These are phyloP conservation scores for Enteromius unitaeniatus DNA, from an alignment of 2,797 vertebrate species.

Conservation along the genomic window DNA sequence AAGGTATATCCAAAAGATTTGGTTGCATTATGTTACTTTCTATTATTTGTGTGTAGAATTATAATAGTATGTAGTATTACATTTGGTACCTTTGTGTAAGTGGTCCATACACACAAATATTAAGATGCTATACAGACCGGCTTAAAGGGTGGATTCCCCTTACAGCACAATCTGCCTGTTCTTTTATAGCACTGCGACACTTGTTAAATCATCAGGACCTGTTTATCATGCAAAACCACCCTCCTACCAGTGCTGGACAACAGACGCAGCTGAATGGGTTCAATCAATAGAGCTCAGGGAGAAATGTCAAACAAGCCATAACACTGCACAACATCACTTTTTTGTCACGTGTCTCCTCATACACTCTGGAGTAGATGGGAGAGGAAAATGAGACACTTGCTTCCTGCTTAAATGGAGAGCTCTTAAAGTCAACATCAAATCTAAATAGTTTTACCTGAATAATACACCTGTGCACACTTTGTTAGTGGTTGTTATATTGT, in stretches of 20 bases:
- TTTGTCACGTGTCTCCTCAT: constrained; percentile 41
- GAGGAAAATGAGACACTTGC: background rate
- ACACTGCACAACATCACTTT: constrained; percentile 45
- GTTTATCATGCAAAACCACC: constrained; percentile 65
- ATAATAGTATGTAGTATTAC: background rate
- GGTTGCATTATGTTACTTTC: background rate
- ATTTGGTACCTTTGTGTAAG: background rate
- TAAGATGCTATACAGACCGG: background rate
- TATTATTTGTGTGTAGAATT: background rate
- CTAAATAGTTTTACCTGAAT: background rate
- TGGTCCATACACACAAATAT: background rate
- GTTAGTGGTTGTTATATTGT: background rate
- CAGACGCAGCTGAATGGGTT: constrained; percentile 36
- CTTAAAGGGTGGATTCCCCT: constrained; percentile 40
- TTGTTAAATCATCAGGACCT: constrained; percentile 68
- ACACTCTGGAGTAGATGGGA: constrained; percentile 31
- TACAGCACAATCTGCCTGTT: constrained; percentile 42
- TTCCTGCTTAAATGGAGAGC: background rate
- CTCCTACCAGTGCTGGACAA: constrained; percentile 49
- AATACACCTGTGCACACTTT: background rate
- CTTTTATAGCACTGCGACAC: constrained; percentile 61
- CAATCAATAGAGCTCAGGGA: constrained; percentile 56
- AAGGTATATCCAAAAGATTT: background rate
- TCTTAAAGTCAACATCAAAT: background rate
- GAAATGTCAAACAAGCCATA: constrained; percentile 56